Base-by-base conservation (phyloP, 2,113 vertebrate species). In the Protobothrops flavoviridis region DNA sequence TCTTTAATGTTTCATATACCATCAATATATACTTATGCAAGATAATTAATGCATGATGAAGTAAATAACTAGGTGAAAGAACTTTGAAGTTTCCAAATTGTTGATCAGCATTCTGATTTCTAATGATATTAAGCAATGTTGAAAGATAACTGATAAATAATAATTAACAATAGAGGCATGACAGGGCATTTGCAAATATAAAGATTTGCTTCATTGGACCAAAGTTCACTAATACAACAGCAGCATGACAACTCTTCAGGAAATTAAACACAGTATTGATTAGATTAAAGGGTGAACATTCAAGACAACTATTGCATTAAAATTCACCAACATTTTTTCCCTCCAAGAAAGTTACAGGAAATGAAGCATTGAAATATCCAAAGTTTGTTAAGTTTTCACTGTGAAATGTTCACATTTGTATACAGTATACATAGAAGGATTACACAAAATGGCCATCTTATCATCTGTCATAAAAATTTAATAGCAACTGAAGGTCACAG, bases 61-160 rank as follows among this genome's bases (percentile, higher is more conserved):
- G 12, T 89, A 33, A 81, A 53, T 23, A 85, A 55, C 39, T 43
- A n/a, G n/a, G 20, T 85, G n/a, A 81, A 85, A 61, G 2, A 92
- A 50, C 20, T 59, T 88, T 61, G 59, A 88, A 23, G 29, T 64
- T 26, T 50, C 45, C 56, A 88, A 88, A 23, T 74, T 50, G 20
- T 29, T 53, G 57, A 52, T 69, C 48, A 26, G 2, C 24, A 33
- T 88, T 92, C 52, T 92, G 45, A 55, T 74, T 92, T 92, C 12
- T 74, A 26, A 43, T 74, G 7, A 88, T 33, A 88, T 69, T 92
- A 88, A 88, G 53, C 50, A 53, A 50, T 69, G n/a, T 33, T 53
- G 64, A 88, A 88, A 23, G 48, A 88, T 69, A 88, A 88, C n/a
- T 69, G 86, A 88, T 92, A 87, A 74, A 92, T 88, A 74, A 92